Evolutionary conservation across 30 jellyfish, hydroid and myxozoan genomes (phyloP), one percentile per base, ranked within the genome.

Genomic region (Rhopilema esculentum): DNA sequence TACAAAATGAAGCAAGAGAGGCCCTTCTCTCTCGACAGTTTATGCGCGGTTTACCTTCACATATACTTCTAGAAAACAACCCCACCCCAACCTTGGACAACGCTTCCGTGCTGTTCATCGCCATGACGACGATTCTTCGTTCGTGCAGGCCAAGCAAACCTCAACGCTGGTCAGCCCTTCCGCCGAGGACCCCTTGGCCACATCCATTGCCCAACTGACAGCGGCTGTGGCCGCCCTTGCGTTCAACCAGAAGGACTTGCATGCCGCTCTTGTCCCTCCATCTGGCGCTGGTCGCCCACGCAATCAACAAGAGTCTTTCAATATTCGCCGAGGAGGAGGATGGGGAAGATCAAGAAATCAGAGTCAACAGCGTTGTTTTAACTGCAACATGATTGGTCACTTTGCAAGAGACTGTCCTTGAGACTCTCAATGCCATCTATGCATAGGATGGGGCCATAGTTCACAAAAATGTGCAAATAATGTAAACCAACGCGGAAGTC

Each of bases 51-150:
- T 68, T 82, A 83, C 76, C 91, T 9, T 8, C 57, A 21, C 64
- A 40, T 6, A 73, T 48, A 26, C 48, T 70, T 12, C 66, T 82
- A 62, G 84, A 82, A 27, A 24, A 49, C 25, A 66, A 82, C 68
- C 91, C 90, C 70, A 80, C 82, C 23, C 90, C 90, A 30, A 80
- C n/a, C 22, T 48, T 80, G 27, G 32, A 2, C 90, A 68, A 48
- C 72, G 74, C 64, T 70, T 70, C 49, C 80, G 48, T 28, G 80
- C 66, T 61, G 25, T 71, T 9, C 82, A 71, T 71, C 65, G 82
- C 65, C 30, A 30, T 23, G 77, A 20, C 77, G 22, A 67, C 33
- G 77, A 20, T 15, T 15, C 51, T 23, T 40, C 22, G 15, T 30
- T 40, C 30, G 33, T 67, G 48, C 30, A 67, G 51, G 51, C 30